phyloP scores from a whole-genome alignment of 2,113 vertebrate genomes.

The Takifugu bimaculatus region DNA sequence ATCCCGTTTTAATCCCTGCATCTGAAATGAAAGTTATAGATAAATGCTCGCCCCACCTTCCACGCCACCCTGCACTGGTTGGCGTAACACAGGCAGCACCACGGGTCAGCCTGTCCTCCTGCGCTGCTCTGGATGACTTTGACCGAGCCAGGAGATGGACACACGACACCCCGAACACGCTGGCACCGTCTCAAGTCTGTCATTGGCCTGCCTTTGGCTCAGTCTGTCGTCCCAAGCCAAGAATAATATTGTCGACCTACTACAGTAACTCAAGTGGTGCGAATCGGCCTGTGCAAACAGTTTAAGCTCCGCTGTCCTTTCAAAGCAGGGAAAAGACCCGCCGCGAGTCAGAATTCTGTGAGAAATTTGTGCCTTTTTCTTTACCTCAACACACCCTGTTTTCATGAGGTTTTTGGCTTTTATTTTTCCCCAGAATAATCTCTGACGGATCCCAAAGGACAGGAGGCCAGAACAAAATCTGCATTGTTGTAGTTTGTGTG shows the following conservation, averaged over 20 bases:
- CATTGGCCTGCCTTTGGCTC: constrained; percentile 36
- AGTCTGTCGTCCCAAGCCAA: constrained; percentile 38
- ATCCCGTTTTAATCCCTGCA: neutral
- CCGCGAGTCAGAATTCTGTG: neutral
- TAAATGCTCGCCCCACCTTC: constrained; percentile 3
- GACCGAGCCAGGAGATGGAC: constrained; percentile 23
- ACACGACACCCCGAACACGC: constrained; percentile 47
- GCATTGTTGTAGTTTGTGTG: constrained; percentile 20
- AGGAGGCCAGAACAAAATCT: constrained; percentile 14
- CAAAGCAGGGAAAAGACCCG: constrained; percentile 6
- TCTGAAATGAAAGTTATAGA: neutral
- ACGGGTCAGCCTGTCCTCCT: constrained; percentile 17
- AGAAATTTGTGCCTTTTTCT: neutral
- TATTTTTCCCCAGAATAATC: constrained; percentile 24
- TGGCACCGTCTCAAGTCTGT: constrained; percentile 53
- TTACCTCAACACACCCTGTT: constrained; percentile 2
- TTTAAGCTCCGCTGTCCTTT: constrained; percentile 17
- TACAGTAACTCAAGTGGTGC: constrained; percentile 34
- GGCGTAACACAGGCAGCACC: constrained; percentile 25
- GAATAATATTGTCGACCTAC: constrained; percentile 53
- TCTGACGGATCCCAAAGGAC: constrained; percentile 2
- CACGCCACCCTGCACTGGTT: neutral
- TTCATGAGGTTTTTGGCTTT: constrained; percentile 9
- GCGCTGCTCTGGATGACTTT: constrained; percentile 20
- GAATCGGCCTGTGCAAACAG: constrained; percentile 48